Evolutionary conservation across 1,140 invertebrate species (phyloP).

Genomic region (Trichomalopsis sarcophagae): DNA sequence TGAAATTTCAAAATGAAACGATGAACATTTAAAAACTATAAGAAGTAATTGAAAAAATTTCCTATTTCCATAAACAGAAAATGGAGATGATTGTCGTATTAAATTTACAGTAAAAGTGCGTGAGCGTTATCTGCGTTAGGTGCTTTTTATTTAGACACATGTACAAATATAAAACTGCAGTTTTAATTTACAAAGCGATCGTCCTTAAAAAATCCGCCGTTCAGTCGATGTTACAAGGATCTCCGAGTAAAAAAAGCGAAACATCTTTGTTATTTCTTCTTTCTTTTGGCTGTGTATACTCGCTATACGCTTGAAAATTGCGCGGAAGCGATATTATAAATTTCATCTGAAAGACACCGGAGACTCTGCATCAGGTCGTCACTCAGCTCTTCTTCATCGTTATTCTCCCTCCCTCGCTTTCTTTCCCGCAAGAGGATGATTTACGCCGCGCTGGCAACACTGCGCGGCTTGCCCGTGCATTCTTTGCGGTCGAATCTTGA

Average conservation of each 20-base stretch:
- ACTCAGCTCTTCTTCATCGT: slow-evolving; percentile 17
- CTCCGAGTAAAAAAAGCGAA: neutral
- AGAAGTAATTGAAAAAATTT: slow-evolving; percentile 5
- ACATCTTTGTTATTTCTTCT: neutral
- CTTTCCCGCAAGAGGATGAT: slow-evolving; percentile 56
- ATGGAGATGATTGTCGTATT: too few species aligned
- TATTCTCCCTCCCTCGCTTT: slow-evolving; percentile 45
- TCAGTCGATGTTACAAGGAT: neutral
- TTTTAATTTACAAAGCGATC: neutral
- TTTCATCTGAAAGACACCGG: slow-evolving; percentile 39
- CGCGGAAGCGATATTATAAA: slow-evolving; percentile 37
- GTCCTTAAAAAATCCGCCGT: neutral
- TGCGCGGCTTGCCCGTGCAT: slow-evolving; percentile 60
- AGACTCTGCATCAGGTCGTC: slow-evolving; percentile 40
- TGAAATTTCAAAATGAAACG: too few species aligned
- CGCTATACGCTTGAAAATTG: neutral
- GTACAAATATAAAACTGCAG: too few species aligned
- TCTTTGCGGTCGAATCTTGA: slow-evolving; percentile 65
- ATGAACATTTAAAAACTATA: too few species aligned
- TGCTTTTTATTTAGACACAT: neutral
- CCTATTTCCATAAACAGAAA: neutral
- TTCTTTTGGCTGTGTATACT: neutral
- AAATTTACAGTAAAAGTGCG: too few species aligned
- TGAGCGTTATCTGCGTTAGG: neutral
- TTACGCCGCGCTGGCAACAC: slow-evolving; percentile 66